Evolutionary conservation across 2,797 vertebrate genomes (phyloP).

Genomic region (Acestrorhynchus altus): DNA sequence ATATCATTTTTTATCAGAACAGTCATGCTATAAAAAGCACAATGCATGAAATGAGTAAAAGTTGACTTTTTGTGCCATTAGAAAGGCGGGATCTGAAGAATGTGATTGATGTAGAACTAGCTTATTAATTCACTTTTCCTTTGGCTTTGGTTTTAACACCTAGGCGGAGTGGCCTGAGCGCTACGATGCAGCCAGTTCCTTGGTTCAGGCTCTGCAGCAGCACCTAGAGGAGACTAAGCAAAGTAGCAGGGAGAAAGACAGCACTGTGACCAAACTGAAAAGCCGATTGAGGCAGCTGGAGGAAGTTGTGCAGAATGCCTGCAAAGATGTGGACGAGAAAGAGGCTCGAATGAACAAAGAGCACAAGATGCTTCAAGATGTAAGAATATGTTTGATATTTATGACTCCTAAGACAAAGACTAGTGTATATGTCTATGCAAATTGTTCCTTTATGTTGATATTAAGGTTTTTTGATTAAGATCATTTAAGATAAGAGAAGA

Average conservation of each 20-base stretch:
- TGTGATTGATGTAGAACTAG: too few species aligned
- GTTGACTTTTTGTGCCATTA: too few species aligned
- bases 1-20: too few species aligned
- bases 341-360: slow-evolving; percentile 86
- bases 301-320: slow-evolving; percentile 81
- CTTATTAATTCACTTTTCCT: background rate
- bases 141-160: background rate
- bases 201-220: slow-evolving; percentile 85
- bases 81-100: too few species aligned
- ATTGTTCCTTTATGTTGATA: background rate
- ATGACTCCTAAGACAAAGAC: background rate
- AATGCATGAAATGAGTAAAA: too few species aligned
- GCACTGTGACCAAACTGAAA: slow-evolving; percentile 74
- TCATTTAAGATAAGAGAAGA: too few species aligned
- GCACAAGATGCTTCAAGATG: slow-evolving; percentile 92
- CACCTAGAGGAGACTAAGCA: slow-evolving; percentile 85
- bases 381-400: slow-evolving; percentile 68
- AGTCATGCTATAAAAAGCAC: too few species aligned
- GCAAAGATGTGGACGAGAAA: slow-evolving; percentile 84
- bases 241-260: slow-evolving; percentile 86
- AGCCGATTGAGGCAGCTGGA: slow-evolving; percentile 83
- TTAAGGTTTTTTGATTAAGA: background rate
- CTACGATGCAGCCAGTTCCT: slow-evolving; percentile 76
- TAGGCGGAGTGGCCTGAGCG: slow-evolving; percentile 89
- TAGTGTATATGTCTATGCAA: background rate